Conservation (phyloP, 2,113 vertebrate species). For the Psittacus erithacus region DNA sequence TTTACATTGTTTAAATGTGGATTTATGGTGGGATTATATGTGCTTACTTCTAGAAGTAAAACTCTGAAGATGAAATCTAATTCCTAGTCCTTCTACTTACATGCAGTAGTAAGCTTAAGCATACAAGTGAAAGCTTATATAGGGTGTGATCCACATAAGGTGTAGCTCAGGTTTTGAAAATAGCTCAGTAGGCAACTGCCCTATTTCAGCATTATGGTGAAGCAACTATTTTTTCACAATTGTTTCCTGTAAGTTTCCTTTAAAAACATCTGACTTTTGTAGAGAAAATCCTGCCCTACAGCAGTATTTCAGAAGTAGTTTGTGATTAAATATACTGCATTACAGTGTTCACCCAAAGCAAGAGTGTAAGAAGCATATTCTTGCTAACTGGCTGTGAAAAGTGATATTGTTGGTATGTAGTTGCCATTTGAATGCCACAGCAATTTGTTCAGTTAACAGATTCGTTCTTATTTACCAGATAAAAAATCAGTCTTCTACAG, state of each 20-base stretch:
- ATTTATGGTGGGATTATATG: background rate
- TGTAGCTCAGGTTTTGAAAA: background rate
- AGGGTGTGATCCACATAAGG: fast-evolving
- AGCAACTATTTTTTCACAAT: background rate
- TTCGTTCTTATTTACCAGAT: background rate
- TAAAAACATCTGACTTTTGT: background rate
- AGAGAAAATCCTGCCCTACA: background rate
- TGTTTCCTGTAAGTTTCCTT: background rate
- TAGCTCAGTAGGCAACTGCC: background rate
- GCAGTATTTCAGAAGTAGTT: background rate
- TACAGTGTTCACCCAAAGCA: background rate
- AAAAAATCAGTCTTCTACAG: background rate
- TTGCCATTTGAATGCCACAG: background rate
- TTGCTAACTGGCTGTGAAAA: background rate
- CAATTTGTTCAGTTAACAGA: background rate
- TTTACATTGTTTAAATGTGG: background rate
- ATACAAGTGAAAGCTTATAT: background rate
- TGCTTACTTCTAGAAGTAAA: background rate
- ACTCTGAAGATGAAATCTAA: background rate
- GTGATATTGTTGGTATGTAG: background rate
- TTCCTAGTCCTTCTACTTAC: background rate
- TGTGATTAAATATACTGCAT: background rate
- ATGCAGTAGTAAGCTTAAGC: background rate
- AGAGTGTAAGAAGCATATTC: background rate
- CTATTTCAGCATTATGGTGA: background rate